Percentiles rank a stretch among this genome's conserved stretches.
These are phyloP conservation scores for Leptura quadrifasciata DNA, from an alignment of 2,888 invertebrate genomes.

Conservation along the genomic window DNA sequence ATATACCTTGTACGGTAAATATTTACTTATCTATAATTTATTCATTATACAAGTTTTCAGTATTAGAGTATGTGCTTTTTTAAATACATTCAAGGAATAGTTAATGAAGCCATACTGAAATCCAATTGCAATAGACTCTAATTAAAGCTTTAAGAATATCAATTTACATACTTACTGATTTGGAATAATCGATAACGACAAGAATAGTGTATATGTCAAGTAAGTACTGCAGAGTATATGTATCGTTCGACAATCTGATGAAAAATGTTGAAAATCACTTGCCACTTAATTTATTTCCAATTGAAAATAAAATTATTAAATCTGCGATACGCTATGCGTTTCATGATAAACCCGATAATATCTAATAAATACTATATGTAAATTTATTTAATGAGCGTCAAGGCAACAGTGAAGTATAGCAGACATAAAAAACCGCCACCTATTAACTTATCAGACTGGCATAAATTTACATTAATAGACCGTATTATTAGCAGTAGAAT, in stretches of 20 bases:
- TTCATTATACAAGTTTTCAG: no score
- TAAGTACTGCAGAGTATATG: neutral
- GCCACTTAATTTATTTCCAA: constrained; percentile 21
- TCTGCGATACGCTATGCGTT: constrained; percentile 18
- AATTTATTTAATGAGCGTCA: constrained; percentile 21
- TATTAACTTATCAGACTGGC: constrained; percentile 30
- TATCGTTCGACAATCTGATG: neutral
- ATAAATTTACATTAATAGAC: constrained; percentile 35
- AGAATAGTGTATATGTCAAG: constrained; percentile 17
- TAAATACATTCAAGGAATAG: neutral
- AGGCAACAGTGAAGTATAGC: constrained; percentile 19
- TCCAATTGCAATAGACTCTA: neutral
- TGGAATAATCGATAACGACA: neutral
- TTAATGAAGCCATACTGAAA: neutral
- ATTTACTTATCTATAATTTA: no score
- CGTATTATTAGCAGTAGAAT: constrained; percentile 36
- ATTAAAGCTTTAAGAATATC: neutral
- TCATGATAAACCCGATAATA: constrained; percentile 27
- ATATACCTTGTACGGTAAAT: no score
- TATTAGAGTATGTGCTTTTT: no score
- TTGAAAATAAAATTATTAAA: constrained; percentile 29
- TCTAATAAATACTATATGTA: constrained; percentile 27
- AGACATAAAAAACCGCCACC: constrained; percentile 25
- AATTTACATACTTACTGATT: neutral
- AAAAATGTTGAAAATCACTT: constrained; percentile 13